These are phyloP conservation scores for Tachysurus fulvidraco DNA, from an alignment of 2,113 vertebrate genomes.

Conservation along the genomic window DNA sequence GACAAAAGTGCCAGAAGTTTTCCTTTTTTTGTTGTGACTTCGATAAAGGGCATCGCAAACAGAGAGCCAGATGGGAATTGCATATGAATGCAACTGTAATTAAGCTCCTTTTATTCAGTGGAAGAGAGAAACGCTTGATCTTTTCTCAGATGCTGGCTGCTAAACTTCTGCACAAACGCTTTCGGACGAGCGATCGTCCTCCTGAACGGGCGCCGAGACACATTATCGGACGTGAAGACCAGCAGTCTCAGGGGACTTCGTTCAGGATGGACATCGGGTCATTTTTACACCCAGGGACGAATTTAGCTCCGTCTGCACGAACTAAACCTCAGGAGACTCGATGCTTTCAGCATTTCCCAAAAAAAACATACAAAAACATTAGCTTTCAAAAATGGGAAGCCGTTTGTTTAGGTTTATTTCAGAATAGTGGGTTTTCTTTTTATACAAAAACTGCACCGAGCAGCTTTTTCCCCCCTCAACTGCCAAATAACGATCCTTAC, in stretches of 20 bases:
- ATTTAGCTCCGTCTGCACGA: not conserved
- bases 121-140: not conserved
- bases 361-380: not conserved
- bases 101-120: slow-evolving; percentile 7
- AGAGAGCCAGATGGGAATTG: slow-evolving; percentile 49
- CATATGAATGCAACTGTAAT: slow-evolving; percentile 46
- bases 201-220: not conserved
- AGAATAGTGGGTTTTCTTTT: not conserved
- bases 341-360: not conserved
- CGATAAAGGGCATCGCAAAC: slow-evolving; percentile 59
- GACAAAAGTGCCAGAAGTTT: slow-evolving; percentile 60
- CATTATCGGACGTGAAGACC: not conserved
- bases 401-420: not conserved
- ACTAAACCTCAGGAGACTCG: not conserved
- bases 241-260: not conserved
- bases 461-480: slow-evolving; percentile 14
- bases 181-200: not conserved
- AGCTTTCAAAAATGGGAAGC: not conserved
- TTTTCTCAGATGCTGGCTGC: slow-evolving; percentile 6
- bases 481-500: slow-evolving; percentile 41
- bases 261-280: not conserved
- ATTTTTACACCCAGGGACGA: slow-evolving; percentile 19
- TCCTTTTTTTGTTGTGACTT: slow-evolving; percentile 45
- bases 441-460: slow-evolving; percentile 17
- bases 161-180: not conserved